Percentiles rank a stretch among this genome's conserved stretches.
phyloP scores from a whole-genome alignment of 23 tunicate genomes.

The Clavelina lepadiformis region DNA sequence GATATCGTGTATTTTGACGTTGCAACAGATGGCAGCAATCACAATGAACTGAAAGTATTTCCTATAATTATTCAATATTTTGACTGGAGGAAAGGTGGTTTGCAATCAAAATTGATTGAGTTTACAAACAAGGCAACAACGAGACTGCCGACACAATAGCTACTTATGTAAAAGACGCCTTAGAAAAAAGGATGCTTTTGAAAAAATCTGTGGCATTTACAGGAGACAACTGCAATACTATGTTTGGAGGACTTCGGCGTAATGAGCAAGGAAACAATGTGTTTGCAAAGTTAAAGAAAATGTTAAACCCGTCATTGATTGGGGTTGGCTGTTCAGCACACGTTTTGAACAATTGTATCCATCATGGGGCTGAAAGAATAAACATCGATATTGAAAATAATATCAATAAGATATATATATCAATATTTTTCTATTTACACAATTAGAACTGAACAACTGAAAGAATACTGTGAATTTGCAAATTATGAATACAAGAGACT shows the following conservation, averaged over 20 bases:
- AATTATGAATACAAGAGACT: conserved; percentile 22
- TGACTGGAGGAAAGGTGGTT: conserved; percentile 39
- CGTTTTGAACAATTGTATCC: conserved; percentile 10
- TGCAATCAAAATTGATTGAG: conserved; percentile 29
- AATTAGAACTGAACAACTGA: conserved; percentile 26
- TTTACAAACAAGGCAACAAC: conserved; percentile 24
- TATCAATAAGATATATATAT: conserved; percentile 2
- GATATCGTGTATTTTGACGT: conserved; percentile 25
- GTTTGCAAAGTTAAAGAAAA: conserved; percentile 20
- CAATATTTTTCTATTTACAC: conserved; percentile 32
- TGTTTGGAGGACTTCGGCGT: conserved; percentile 30
- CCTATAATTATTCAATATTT: conserved; percentile 29
- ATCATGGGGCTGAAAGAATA: conserved; percentile 24
- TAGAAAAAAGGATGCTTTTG: conserved; percentile 16
- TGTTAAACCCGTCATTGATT: background rate
- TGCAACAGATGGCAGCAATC: conserved; percentile 41
- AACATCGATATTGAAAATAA: conserved; percentile 33
- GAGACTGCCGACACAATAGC: conserved; percentile 25
- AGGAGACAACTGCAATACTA: conserved; percentile 29
- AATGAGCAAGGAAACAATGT: conserved; percentile 22
- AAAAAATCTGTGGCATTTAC: background rate
- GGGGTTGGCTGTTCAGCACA: conserved; percentile 20
- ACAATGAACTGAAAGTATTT: conserved; percentile 24
- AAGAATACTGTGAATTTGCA: conserved; percentile 35
- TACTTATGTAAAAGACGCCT: conserved; percentile 10